Conservation (phyloP, 2,888 invertebrate species). For the Cheiracanthium punctorium region DNA sequence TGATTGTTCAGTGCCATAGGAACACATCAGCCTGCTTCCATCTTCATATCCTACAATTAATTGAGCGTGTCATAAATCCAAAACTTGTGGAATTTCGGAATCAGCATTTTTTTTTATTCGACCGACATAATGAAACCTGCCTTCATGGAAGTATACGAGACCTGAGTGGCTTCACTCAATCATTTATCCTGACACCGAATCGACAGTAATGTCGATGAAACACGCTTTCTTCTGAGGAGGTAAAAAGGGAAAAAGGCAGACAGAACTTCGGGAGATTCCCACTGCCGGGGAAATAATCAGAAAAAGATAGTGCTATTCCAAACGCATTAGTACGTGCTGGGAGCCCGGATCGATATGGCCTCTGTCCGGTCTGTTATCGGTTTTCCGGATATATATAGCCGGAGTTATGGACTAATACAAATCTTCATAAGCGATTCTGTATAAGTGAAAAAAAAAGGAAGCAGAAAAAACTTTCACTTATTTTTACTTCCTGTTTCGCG, state of each 20-base stretch:
- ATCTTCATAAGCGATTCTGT: background rate
- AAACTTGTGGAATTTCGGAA: too few relatives aligned
- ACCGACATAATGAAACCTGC: too few relatives aligned
- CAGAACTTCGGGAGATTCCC: slow-evolving; percentile 6
- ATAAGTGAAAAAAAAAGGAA: background rate
- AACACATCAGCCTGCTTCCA: too few relatives aligned
- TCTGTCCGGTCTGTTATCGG: slow-evolving; percentile 21
- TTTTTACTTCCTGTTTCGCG: too few relatives aligned
- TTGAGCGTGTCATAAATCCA: too few relatives aligned
- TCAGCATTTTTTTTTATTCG: too few relatives aligned
- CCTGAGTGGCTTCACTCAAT: slow-evolving; percentile 19
- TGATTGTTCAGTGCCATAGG: too few relatives aligned
- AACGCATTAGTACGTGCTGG: slow-evolving; percentile 49
- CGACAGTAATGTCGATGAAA: slow-evolving; percentile 47
- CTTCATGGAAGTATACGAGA: background rate
- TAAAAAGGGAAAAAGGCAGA: background rate
- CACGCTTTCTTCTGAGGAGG: background rate
- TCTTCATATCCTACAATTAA: too few relatives aligned
- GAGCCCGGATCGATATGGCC: slow-evolving; percentile 30
- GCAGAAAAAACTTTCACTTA: background rate
- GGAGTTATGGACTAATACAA: background rate
- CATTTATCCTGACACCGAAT: background rate
- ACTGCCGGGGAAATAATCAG: slow-evolving; percentile 30
- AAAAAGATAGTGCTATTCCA: slow-evolving; percentile 57
- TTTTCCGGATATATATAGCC: background rate